phyloP scores from a whole-genome alignment of 2,113 vertebrate species.

The Ia io region DNA sequence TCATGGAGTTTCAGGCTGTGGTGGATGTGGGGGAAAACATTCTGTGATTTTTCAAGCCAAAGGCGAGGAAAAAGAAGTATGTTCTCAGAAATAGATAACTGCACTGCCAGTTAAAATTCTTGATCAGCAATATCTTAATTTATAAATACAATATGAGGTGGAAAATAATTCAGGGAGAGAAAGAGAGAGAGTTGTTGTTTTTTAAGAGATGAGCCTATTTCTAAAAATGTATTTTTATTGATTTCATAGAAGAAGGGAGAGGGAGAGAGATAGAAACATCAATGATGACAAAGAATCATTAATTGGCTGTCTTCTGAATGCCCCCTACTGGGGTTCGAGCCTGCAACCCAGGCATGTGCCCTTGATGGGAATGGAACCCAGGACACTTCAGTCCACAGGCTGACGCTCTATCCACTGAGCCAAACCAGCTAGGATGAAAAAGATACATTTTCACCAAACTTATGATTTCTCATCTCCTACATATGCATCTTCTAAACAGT shows the following conservation, averaged over 20 bases:
- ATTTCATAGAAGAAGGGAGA: too few relatives aligned
- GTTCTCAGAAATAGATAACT: background rate
- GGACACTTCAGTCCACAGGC: too few relatives aligned
- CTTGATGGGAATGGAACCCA: too few relatives aligned
- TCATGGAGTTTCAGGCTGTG: background rate
- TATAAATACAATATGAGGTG: background rate
- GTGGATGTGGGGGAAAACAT: background rate
- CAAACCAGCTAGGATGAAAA: background rate
- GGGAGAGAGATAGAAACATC: too few relatives aligned
- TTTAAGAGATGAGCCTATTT: too few relatives aligned
- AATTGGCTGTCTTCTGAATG: too few relatives aligned
- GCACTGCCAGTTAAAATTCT: background rate
- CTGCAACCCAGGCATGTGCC: too few relatives aligned
- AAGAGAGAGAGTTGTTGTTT: too few relatives aligned
- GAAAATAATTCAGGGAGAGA: background rate
- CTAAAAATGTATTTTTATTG: too few relatives aligned
- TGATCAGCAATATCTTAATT: background rate
- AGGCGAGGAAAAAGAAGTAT: background rate
- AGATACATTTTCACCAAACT: background rate
- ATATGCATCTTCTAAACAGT: background rate
- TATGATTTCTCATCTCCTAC: background rate
- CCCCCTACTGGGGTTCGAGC: too few relatives aligned
- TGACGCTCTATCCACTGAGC: too few relatives aligned
- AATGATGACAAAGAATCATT: too few relatives aligned
- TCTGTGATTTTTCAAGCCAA: constrained; percentile 11